A percentile compares a stretch with the other conserved stretches of the same genome.
These are phyloP conservation scores for Hylomyscus alleni DNA, from an alignment of 2,797 vertebrate species.

Conservation along the genomic window DNA sequence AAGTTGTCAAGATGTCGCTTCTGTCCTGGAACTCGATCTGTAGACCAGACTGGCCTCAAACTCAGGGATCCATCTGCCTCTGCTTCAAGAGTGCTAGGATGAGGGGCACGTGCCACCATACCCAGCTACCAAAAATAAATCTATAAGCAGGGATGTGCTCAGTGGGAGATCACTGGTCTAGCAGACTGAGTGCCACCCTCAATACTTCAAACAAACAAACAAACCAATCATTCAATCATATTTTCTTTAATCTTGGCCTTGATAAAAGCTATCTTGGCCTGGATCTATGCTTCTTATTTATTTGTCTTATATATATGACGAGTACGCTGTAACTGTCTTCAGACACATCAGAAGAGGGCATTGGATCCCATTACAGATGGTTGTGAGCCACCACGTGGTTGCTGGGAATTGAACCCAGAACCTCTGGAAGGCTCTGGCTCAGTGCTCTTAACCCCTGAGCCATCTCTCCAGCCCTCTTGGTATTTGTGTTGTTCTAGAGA, in stretches of 20 bases:
- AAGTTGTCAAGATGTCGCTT: not conserved
- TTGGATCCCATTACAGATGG: too few relatives aligned
- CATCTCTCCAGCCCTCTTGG: not conserved
- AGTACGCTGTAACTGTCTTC: too few relatives aligned
- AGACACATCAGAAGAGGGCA: too few relatives aligned
- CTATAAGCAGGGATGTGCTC: not conserved
- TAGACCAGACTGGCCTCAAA: not conserved
- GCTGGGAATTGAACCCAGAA: too few relatives aligned
- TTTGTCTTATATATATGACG: too few relatives aligned
- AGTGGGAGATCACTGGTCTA: not conserved
- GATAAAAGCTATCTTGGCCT: too few relatives aligned
- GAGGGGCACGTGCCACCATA: not conserved
- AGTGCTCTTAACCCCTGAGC: too few relatives aligned
- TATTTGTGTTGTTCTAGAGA: not conserved
- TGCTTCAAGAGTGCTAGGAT: not conserved
- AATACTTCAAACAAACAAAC: not conserved
- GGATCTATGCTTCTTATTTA: too few relatives aligned
- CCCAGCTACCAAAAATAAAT: not conserved
- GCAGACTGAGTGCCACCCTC: not conserved
- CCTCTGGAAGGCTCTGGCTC: too few relatives aligned
- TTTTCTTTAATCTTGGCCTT: constrained; percentile 29
- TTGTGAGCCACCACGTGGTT: too few relatives aligned
- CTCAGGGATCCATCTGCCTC: not conserved
- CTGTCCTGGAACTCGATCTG: not conserved
- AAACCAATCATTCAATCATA: not conserved